phyloP scores from a whole-genome alignment of 2,797 vertebrate species.

The Squalus acanthias region DNA sequence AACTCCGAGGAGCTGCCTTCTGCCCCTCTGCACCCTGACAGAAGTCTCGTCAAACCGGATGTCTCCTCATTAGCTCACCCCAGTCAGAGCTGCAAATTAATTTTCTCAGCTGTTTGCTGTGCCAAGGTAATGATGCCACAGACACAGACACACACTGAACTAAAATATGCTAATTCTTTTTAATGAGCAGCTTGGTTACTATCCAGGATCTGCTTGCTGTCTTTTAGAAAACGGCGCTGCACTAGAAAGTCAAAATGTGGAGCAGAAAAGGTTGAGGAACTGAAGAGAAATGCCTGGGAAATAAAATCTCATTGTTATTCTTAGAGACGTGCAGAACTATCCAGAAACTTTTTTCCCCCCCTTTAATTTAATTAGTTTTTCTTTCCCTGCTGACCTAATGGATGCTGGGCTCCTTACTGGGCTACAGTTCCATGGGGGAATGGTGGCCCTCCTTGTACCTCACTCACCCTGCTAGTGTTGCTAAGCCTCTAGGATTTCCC shows the following conservation, averaged over 20 bases:
- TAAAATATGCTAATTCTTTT: not conserved
- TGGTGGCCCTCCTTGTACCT: not conserved
- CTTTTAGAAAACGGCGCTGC: not conserved
- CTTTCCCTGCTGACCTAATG: not conserved
- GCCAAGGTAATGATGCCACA: constrained; percentile 27
- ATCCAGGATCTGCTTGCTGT: not conserved
- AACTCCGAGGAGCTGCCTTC: not conserved
- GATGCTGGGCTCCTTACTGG: too few relatives aligned
- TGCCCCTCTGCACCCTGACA: not conserved
- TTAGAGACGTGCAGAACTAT: not conserved
- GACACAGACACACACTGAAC: not conserved
- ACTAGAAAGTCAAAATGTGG: not conserved
- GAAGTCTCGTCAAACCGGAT: not conserved
- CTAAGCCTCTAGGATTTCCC: not conserved
- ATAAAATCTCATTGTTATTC: not conserved
- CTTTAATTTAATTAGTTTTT: not conserved
- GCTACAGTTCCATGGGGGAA: not conserved
- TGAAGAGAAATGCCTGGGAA: not conserved
- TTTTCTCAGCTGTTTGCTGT: constrained; percentile 14
- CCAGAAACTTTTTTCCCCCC: not conserved
- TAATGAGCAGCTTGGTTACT: not conserved
- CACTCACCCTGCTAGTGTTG: not conserved
- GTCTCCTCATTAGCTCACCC: not conserved
- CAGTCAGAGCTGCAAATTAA: constrained; percentile 19
- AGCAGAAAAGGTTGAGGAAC: not conserved